Percentiles rank a stretch among this genome's conserved stretches.
Evolutionary conservation across 2,797 vertebrate genomes (phyloP).

Genomic region (Peromyscus eremicus): DNA sequence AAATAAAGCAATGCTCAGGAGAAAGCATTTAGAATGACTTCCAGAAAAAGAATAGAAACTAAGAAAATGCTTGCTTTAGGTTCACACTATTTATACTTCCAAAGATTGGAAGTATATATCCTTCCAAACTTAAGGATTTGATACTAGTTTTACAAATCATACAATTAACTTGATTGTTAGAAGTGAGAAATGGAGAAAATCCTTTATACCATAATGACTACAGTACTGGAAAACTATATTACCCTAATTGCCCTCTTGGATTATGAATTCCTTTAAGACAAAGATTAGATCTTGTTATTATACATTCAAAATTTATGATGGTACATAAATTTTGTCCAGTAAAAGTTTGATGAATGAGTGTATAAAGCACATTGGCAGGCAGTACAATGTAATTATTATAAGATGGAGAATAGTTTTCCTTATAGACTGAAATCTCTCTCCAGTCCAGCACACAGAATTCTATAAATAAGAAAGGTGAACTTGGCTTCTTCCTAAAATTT

Average conservation of each 20-base stretch:
- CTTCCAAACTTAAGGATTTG: not conserved
- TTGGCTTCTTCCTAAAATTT: slow-evolving; percentile 22
- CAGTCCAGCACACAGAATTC: not conserved
- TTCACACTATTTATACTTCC: slow-evolving; percentile 43
- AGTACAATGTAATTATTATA: slow-evolving; percentile 38
- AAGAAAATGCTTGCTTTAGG: not conserved
- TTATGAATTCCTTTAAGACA: not conserved
- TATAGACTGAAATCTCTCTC: not conserved
- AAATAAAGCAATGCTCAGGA: slow-evolving; percentile 3
- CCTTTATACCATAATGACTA: not conserved
- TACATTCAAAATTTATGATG: not conserved
- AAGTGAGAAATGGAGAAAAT: not conserved
- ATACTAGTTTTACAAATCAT: not conserved
- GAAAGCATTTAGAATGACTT: not conserved
- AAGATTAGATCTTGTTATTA: slow-evolving; percentile 2
- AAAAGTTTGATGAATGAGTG: slow-evolving; percentile 58
- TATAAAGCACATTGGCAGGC: slow-evolving; percentile 21
- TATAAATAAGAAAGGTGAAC: slow-evolving; percentile 29
- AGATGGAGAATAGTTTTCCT: not conserved
- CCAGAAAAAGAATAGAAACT: not conserved
- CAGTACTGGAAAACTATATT: not conserved
- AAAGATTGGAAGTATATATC: too few relatives aligned
- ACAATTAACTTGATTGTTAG: not conserved
- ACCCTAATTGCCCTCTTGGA: not conserved
- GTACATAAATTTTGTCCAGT: slow-evolving; percentile 10